Base-by-base conservation (phyloP, 2,113 vertebrate genomes). In the Hoplias malabaricus region DNA sequence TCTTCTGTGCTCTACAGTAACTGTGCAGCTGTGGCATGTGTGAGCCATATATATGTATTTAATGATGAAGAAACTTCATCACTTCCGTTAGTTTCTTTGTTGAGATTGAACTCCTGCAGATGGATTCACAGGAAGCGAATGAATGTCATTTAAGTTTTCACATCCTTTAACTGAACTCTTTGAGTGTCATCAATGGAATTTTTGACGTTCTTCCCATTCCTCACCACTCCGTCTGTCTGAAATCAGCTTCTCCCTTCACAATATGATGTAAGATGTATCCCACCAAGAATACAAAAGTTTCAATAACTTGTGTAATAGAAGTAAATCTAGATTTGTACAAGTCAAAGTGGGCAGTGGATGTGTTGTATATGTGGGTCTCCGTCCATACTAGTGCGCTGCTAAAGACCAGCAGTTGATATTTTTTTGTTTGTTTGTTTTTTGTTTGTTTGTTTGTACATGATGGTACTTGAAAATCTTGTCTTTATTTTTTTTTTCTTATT, bases 331-430 rank as follows among this genome's bases (percentile, higher is more conserved):
- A 86, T 76, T 89, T 53, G 83, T 88, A 83, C 84, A 11, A 84
- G 81, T 90, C 87, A 78, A 88, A 89, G 89, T 91, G 90, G 88
- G 88, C 88, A 90, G 87, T 89, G 88, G 88, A 75, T 73, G 89
- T 90, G 85, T 87, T 78, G 90, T 92, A 89, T 88, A 84, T 81
- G 85, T 92, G 90, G 82, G 86, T 88, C 87, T 90, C 66, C 36
- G 80, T 84, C 79, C 72, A 21, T 80, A 34, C 46, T 80, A 75
- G 75, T 80, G 77, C 87, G 90, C 89, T 85, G 87, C 84, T 90
- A 83, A 90, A 75, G n/a, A 87, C 88, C 87, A 89, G 84, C 86
- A 85, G 83, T 85, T 86, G 87, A 83, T 88, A n/a, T 86, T 88
- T 85, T 23, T 23, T 21, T 23, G 2, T 23, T 21, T 46, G 4